Conservation (phyloP, 2,797 vertebrate genomes). For the Bovichtus diacanthus region DNA sequence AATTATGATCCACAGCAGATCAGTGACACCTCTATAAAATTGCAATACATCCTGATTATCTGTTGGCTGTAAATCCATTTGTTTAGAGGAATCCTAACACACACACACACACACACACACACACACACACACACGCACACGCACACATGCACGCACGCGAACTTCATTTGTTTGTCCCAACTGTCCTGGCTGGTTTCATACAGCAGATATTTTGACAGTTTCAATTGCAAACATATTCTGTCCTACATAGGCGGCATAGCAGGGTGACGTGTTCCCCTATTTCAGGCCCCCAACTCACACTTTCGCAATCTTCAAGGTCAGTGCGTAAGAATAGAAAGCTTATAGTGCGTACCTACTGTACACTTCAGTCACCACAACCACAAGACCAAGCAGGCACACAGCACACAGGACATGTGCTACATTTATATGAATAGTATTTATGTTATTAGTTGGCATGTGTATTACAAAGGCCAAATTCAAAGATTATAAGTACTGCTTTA, state of each 20-base stretch:
- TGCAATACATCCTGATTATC: not conserved
- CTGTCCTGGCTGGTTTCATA: slow-evolving; percentile 43
- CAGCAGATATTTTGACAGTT: slow-evolving; percentile 61
- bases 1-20: not conserved
- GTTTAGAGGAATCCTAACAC: not conserved
- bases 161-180: slow-evolving; percentile 35
- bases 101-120: slow-evolving; percentile 5
- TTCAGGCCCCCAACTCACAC: slow-evolving; percentile 45
- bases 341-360: slow-evolving; percentile 8
- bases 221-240: slow-evolving; percentile 61
- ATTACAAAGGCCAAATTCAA: not conserved
- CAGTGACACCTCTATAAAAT: not conserved
- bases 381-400: not conserved
- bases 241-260: slow-evolving; percentile 31
- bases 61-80: not conserved
- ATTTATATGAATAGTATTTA: not conserved
- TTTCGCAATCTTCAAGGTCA: slow-evolving; percentile 63
- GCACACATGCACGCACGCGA: slow-evolving; percentile 36
- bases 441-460: not conserved
- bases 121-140: slow-evolving; percentile 22
- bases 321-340: slow-evolving; percentile 59
- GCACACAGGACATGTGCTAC: not conserved
- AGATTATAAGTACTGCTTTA: too few relatives aligned
- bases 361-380: slow-evolving; percentile 18
- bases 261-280: slow-evolving; percentile 42